These are phyloP conservation scores for Alectura lathami DNA, from an alignment of 2,113 vertebrate species.

Conservation along the genomic window DNA sequence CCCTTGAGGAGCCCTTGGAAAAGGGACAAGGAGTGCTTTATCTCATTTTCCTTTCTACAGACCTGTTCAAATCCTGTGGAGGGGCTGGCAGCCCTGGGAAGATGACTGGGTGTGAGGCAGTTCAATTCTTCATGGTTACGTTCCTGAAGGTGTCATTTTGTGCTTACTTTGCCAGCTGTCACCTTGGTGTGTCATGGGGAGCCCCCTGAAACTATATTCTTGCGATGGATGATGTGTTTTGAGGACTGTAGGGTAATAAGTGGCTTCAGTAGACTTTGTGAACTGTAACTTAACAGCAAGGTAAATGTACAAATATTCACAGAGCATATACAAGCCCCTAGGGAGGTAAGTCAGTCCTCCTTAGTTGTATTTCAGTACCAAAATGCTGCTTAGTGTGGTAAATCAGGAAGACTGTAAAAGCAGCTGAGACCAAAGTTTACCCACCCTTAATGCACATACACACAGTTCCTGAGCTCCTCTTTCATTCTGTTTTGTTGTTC, in stretches of 20 bases:
- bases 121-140: not conserved
- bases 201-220: no score
- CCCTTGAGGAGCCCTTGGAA: not conserved
- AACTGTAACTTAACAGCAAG: not conserved
- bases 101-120: not conserved
- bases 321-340: not conserved
- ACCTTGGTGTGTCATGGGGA: no score
- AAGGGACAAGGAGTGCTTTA: not conserved
- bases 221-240: not conserved
- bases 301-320: not conserved
- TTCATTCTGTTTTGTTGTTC: not conserved
- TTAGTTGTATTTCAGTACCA: not conserved
- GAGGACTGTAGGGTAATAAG: not conserved
- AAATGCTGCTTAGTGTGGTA: not conserved
- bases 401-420: not conserved
- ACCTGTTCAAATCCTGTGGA: not conserved
- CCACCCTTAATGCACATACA: rapidly evolving
- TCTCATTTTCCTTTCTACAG: not conserved
- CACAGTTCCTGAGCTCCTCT: not conserved
- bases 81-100: no score
- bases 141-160: not conserved
- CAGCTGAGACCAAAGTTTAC: not conserved
- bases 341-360: not conserved
- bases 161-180: not conserved
- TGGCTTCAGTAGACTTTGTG: not conserved